These are phyloP conservation scores for Polydesmus complanatus DNA, from an alignment of 2,888 invertebrate genomes.

Conservation along the genomic window DNA sequence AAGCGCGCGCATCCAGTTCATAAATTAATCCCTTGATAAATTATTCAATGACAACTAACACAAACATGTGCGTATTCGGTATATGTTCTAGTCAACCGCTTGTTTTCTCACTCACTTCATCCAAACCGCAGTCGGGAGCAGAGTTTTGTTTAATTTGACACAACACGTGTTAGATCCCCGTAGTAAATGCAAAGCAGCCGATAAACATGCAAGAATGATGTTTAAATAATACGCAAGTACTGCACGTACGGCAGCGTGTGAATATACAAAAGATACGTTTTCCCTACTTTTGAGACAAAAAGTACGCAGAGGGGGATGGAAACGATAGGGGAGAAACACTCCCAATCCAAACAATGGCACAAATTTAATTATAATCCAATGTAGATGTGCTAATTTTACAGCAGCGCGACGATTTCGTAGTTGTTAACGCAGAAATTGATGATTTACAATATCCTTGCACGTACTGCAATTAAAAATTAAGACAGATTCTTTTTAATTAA, in stretches of 20 bases:
- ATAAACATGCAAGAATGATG: neutral
- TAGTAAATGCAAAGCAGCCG: neutral
- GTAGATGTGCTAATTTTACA: neutral
- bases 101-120: neutral
- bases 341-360: conserved; percentile 7
- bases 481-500: too few species aligned
- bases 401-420: too few species aligned
- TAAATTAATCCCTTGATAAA: conserved; percentile 12
- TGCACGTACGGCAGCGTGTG: neutral
- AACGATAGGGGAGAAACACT: neutral
- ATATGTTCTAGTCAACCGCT: neutral
- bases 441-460: too few species aligned
- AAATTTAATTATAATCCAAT: conserved; percentile 4
- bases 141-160: conserved; percentile 10
- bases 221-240: neutral
- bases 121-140: conserved; percentile 4
- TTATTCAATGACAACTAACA: conserved; percentile 6
- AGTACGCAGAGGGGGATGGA: neutral
- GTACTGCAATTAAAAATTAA: too few species aligned
- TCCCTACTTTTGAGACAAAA: too few species aligned
- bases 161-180: conserved; percentile 1
- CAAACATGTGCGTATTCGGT: neutral
- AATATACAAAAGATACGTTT: neutral
- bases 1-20: conserved; percentile 1
- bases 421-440: too few species aligned